phyloP scores from a whole-genome alignment of 2,888 invertebrate genomes.

The Leptinotarsa rubiginosa region DNA sequence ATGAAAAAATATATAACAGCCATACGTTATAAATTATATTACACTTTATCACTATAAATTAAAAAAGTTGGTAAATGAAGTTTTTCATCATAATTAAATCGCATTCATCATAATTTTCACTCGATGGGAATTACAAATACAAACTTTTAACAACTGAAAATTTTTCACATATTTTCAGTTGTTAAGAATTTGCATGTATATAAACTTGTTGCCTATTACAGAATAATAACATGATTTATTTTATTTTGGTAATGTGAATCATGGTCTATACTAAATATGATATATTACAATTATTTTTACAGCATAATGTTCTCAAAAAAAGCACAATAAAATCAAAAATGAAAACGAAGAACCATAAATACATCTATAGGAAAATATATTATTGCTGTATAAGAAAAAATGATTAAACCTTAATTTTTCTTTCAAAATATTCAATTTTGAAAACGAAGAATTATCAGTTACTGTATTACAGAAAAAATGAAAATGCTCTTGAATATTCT shows the following conservation, averaged over 20 bases:
- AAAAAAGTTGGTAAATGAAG: conserved; percentile 47
- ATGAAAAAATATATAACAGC: conserved; percentile 66
- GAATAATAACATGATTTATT: conserved; percentile 31
- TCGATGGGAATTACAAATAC: conserved; percentile 20
- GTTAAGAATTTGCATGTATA: conserved; percentile 22
- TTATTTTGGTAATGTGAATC: conserved; percentile 53
- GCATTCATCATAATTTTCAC: conserved; percentile 24
- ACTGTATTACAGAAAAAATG: not conserved
- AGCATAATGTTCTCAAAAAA: conserved; percentile 41
- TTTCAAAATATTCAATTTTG: conserved; percentile 4
- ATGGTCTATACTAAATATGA: conserved; percentile 48
- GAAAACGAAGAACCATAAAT: conserved; percentile 39
- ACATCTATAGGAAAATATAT: conserved; percentile 37
- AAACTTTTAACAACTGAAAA: conserved; percentile 17
- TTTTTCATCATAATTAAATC: conserved; percentile 39
- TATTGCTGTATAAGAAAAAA: conserved; percentile 46
- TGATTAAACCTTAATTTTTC: conserved; percentile 26
- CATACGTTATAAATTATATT: conserved; percentile 64
- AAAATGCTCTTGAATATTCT: not conserved
- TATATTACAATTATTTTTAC: conserved; percentile 52
- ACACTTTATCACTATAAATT: conserved; percentile 52
- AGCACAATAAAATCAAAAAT: conserved; percentile 41
- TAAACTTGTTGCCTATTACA: conserved; percentile 17
- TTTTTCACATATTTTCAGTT: conserved; percentile 1
- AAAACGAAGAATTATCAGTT: not conserved